Evolutionary conservation across 2,113 vertebrate genomes (phyloP), one percentile per base, ranked within the genome.

Genomic region (Lepus europaeus): DNA sequence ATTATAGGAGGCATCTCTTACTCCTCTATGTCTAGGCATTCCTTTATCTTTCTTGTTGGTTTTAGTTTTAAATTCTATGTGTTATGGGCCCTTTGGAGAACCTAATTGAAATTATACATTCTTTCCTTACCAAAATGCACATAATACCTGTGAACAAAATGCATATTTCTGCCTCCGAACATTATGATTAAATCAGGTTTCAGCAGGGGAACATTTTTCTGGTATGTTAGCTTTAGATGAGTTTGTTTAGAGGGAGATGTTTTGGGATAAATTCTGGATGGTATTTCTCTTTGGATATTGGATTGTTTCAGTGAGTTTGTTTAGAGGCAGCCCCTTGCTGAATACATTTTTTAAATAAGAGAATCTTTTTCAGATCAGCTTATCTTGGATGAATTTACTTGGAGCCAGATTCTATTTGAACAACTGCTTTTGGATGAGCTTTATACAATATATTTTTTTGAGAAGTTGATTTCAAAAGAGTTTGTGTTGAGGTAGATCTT

Each of bases 1-100:
- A 86, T 25, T 61, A 39, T 7, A 83, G 61, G 29, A 87, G 66
- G n/a, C 9, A 94, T 39, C 29, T 33, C 25, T 86, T 80, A 93
- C 16, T 9, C 17, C 4, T 76, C 12, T 36, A 56, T 53, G 49
- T 89, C 49, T 79, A 63, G 45, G 53, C 22, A 80, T 66, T 93
- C 80, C 36, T 77, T 73, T 2, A 64, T 84, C 8, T 53, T 80
- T 53, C 13, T 73, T 23, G 51, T 39, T 61, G 66, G 31, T 90
- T 93, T 91, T 78, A 78, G 1, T 80, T 83, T 93, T 68, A 56
- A 29, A 7, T 64, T 94, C 17, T 86, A 83, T 88, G 11, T 12
- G 5, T 96, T 96, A 82, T 70, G 59, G 13, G 68, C 9, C 4
- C 22, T 87, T 93, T 92, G 89, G 59, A 92, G 33, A 95, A 70